phyloP scores from a whole-genome alignment of 2,888 invertebrate species.

The Dryococelus australis region DNA sequence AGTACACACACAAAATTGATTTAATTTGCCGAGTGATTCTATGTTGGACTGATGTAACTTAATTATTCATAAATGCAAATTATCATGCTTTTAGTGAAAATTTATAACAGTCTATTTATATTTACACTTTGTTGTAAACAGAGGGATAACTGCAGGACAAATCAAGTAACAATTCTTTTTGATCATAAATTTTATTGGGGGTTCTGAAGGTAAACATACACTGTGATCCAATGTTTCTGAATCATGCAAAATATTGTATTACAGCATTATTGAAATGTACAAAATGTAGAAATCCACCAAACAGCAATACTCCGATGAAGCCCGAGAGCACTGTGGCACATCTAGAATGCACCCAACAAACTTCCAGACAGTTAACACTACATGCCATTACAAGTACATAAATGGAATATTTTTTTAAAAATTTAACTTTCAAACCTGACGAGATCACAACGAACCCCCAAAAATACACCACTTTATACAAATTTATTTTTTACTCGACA shows the following conservation, averaged over 20 bases:
- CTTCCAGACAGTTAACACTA: background rate
- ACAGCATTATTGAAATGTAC: constrained; percentile 48
- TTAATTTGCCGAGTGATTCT: too few species aligned
- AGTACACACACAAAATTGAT: too few species aligned
- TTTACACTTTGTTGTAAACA: too few species aligned
- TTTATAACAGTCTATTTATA: too few species aligned
- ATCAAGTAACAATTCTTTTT: constrained; percentile 30
- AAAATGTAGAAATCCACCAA: constrained; percentile 47
- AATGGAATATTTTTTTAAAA: background rate
- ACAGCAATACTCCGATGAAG: background rate
- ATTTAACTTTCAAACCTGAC: background rate
- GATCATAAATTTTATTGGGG: constrained; percentile 46
- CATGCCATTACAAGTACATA: background rate
- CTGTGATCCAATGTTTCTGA: constrained; percentile 37
- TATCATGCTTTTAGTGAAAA: too few species aligned
- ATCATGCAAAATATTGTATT: constrained; percentile 46
- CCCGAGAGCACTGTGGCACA: background rate
- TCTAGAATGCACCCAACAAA: constrained; percentile 1
- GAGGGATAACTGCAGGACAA: background rate
- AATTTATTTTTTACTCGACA: constrained; percentile 43
- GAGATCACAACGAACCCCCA: constrained; percentile 38
- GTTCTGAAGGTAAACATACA: constrained; percentile 48
- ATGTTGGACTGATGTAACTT: too few species aligned
- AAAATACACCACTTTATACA: constrained; percentile 47
- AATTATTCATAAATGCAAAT: too few species aligned